These are phyloP conservation scores for Rhizomys pruinosus DNA, from an alignment of 2,113 vertebrate species.

Conservation along the genomic window DNA sequence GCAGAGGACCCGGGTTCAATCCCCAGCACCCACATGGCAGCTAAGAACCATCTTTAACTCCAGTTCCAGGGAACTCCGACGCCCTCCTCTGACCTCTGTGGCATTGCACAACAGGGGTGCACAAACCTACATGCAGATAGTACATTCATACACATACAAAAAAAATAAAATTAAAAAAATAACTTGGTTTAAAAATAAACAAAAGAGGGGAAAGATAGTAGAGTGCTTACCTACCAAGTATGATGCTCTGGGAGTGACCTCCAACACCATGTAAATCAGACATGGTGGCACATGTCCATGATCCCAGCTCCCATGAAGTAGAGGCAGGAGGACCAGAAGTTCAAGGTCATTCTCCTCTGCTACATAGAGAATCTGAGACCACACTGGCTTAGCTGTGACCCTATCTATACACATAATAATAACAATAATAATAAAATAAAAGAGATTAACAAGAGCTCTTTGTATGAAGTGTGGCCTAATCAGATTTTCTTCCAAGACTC, in stretches of 20 bases:
- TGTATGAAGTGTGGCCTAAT: neutral
- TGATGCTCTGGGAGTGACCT: neutral
- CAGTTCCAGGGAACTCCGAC: no score
- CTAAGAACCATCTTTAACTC: no score
- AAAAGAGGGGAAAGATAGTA: neutral
- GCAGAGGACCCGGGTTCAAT: no score
- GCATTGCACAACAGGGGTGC: no score
- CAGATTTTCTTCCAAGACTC: constrained; percentile 5
- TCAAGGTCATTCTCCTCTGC: neutral
- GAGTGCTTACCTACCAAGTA: neutral
- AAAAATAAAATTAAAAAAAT: no score
- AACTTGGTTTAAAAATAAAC: constrained; percentile 11
- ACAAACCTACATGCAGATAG: no score
- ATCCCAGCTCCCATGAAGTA: neutral
- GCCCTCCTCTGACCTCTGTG: no score
- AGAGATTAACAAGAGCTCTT: neutral
- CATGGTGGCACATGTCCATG: neutral
- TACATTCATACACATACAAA: no score
- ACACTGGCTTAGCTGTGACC: neutral
- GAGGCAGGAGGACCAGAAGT: neutral
- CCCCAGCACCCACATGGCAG: no score
- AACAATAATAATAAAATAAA: neutral
- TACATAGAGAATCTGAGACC: neutral
- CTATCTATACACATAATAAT: neutral
- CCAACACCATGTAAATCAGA: neutral